A percentile compares a stretch with the other conserved stretches of the same genome.
Conservation (phyloP, 2,888 invertebrate genomes). For the Agonopterix alstromeriana region DNA sequence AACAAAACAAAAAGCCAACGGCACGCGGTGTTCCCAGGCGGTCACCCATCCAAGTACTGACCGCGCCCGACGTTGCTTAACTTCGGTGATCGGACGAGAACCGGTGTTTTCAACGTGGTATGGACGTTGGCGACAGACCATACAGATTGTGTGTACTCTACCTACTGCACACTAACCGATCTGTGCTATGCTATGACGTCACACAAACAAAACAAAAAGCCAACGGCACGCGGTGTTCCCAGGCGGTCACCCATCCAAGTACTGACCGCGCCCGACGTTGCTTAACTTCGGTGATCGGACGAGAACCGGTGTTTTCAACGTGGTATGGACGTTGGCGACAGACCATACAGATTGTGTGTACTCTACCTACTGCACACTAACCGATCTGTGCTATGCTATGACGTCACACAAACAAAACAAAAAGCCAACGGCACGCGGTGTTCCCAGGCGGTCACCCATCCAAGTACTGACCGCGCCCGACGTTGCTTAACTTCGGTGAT, state of each 20-base stretch:
- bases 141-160: too few relatives aligned
- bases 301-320: constrained; percentile 49
- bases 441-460: constrained; percentile 47
- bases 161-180: too few relatives aligned
- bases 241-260: constrained; percentile 65
- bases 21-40: constrained; percentile 11
- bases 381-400: too few relatives aligned
- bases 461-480: constrained; percentile 53
- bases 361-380: too few relatives aligned
- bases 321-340: constrained; percentile 35
- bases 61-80: constrained; percentile 66
- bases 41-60: constrained; percentile 72
- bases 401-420: constrained; percentile 7
- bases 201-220: background rate
- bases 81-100: constrained; percentile 51
- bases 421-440: constrained; percentile 35
- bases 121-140: constrained; percentile 23
- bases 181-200: too few relatives aligned
- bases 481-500: constrained; percentile 51
- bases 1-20: constrained; percentile 1
- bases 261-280: constrained; percentile 69
- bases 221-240: constrained; percentile 2
- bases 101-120: constrained; percentile 49
- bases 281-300: constrained; percentile 53
- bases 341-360: too few relatives aligned